These are phyloP conservation scores for Astyanax mexicanus DNA, from an alignment of 2,797 vertebrate species.

Conservation along the genomic window DNA sequence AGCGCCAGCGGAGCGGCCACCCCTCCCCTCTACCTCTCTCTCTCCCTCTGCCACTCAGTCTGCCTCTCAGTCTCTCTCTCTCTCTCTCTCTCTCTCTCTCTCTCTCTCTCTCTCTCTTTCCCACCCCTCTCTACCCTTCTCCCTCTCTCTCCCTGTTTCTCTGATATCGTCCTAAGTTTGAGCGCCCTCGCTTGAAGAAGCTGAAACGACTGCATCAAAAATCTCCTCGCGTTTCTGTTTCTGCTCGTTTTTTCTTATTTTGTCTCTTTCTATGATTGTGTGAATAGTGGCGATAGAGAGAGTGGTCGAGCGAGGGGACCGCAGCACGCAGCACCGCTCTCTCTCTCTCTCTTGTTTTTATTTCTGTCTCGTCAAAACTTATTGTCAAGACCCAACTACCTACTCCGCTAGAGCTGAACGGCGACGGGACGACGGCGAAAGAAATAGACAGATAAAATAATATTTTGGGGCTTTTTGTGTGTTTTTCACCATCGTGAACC, in stretches of 20 bases:
- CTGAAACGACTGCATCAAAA: background rate
- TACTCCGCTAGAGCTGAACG: background rate
- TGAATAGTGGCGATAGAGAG: too few relatives aligned
- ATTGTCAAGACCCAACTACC: too few relatives aligned
- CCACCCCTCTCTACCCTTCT: background rate
- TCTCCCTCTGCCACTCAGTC: background rate
- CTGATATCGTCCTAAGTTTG: background rate
- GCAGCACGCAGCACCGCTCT: background rate
- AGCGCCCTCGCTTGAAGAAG: background rate
- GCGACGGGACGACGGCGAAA: background rate
- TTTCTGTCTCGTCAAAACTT: background rate
- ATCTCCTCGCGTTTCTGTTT: too few relatives aligned
- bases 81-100: background rate
- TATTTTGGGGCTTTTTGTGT: background rate
- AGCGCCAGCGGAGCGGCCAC: too few relatives aligned
- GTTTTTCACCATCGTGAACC: background rate
- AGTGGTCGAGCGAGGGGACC: background rate
- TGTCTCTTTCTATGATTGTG: background rate
- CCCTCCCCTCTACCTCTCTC: background rate
- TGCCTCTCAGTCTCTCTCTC: background rate
- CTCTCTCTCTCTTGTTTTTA: background rate
- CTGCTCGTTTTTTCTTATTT: background rate
- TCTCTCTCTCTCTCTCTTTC: background rate
- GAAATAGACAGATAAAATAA: background rate
- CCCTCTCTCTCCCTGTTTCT: background rate